Base-by-base conservation (phyloP, 2,113 vertebrate species). In the Delphinus delphis region DNA sequence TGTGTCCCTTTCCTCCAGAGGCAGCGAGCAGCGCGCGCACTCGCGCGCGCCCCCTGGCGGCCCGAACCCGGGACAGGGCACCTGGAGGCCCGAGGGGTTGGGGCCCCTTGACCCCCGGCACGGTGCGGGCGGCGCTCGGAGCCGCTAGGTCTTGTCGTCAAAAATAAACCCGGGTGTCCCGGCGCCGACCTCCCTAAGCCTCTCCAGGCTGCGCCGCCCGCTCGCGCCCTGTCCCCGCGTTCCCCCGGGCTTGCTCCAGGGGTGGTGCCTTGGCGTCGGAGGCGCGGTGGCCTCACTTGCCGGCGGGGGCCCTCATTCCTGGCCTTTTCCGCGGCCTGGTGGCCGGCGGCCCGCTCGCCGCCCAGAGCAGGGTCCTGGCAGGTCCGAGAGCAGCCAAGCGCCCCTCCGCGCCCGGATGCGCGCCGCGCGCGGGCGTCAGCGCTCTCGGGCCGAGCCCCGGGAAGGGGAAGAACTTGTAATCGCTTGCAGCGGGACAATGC, bases 401-500 rank as follows among this genome's bases (percentile, higher is more conserved):
- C 55, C 55, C 68, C 53, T 28, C 28, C 58, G 10, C 0, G 33
- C 58, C 62, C 53, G 26, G 47, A 83, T 28, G 89, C 55, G 36
- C 21, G 41, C 18, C 2, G 58, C 20, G 68, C 8, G 36, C 68
- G 25, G 68, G 86, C 58, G 76, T 33, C 38, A 0, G 70, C 4
- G 20, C 63, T 4, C 12, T n/a, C 41, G 62, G 70, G n/a, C 63
- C n/a, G 41, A 70, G 60, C 33, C 95, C 23, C 36, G 70, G 73
- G 68, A 55, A 95, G 65, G 89, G 95, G 97, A 98, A 97, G 98
- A 96, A 98, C 98, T 97, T 98, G 97, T 95, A 96, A 98, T 98
- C 98, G 28, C 95, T 98, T 95, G 98, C 98, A 97, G 98, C 65
- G 89, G 98, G 98, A 99, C 99, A 99, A 98, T 99, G 98, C 98